Conservation (phyloP, 2,113 vertebrate species). For the Acinonyx jubatus region DNA sequence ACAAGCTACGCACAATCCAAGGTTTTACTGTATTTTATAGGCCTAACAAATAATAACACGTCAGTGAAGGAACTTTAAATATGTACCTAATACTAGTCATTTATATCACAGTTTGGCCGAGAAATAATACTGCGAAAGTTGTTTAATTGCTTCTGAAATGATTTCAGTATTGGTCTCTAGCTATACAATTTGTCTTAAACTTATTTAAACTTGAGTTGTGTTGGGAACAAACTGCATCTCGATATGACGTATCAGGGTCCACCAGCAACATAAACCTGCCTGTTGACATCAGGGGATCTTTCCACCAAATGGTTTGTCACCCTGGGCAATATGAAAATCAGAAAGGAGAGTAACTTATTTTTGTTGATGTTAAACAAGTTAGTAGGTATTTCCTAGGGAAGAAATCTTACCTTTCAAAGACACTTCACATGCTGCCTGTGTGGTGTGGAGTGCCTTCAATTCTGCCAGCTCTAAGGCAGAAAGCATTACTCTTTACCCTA, state of each 20-base stretch:
- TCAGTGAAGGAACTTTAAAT: background rate
- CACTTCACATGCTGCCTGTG: background rate
- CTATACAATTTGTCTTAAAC: background rate
- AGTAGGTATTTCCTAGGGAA: background rate
- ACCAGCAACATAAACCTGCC: background rate
- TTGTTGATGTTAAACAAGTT: background rate
- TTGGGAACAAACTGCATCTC: background rate
- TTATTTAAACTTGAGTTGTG: background rate
- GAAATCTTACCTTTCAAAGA: background rate
- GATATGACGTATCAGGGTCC: rapidly evolving
- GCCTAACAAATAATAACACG: background rate
- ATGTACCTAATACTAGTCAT: background rate
- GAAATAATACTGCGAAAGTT: background rate
- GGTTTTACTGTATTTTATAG: background rate
- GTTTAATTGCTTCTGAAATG: background rate
- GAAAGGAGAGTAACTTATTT: background rate
- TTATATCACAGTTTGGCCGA: background rate
- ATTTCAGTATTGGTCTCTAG: background rate
- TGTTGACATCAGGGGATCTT: background rate
- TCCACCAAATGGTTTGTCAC: rapidly evolving
- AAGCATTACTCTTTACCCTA: background rate
- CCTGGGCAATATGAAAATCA: rapidly evolving
- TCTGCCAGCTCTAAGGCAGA: background rate
- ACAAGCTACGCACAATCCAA: too few species aligned
- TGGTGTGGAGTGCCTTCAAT: rapidly evolving